These are phyloP conservation scores for Tenthredo notha DNA, from an alignment of 2,888 invertebrate genomes.

Conservation along the genomic window DNA sequence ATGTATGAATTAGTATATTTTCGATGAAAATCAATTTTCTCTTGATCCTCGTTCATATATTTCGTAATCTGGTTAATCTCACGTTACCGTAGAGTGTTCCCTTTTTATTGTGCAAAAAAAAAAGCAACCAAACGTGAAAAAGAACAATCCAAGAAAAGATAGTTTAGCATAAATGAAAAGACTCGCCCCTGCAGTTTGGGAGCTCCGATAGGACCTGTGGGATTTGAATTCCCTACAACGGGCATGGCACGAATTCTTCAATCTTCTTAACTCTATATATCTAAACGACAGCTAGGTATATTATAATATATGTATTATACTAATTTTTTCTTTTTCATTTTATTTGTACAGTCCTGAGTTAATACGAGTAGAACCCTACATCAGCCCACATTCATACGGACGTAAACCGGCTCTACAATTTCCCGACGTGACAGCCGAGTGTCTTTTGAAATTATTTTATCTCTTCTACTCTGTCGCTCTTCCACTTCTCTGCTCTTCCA, in stretches of 20 bases:
- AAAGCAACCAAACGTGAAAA: background rate
- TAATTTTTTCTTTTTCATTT: background rate
- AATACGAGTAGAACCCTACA: conserved; percentile 13
- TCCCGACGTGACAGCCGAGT: conserved; percentile 64
- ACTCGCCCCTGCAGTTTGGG: conserved; percentile 23
- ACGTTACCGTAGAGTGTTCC: background rate
- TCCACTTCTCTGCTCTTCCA: conserved; percentile 36
- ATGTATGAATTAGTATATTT: background rate
- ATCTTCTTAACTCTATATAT: background rate
- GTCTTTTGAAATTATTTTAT: conserved; percentile 65
- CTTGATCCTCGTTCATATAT: no score
- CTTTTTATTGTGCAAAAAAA: background rate
- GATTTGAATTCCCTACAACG: conserved; percentile 12
- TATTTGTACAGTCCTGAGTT: conserved; percentile 26
- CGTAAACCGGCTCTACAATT: conserved; percentile 56
- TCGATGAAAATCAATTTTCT: background rate
- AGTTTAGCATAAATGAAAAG: conserved; percentile 26
- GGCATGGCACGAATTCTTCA: background rate
- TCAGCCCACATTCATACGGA: background rate
- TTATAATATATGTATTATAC: conserved; percentile 18
- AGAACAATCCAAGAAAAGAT: background rate
- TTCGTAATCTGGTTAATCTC: background rate
- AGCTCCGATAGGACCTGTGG: conserved; percentile 4
- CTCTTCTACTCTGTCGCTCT: conserved; percentile 52
- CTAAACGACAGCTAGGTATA: conserved; percentile 7